Percentiles rank a stretch among this genome's conserved stretches.
Evolutionary conservation across 2,797 vertebrate species (phyloP).

Genomic region (Rhinoraja longicauda): DNA sequence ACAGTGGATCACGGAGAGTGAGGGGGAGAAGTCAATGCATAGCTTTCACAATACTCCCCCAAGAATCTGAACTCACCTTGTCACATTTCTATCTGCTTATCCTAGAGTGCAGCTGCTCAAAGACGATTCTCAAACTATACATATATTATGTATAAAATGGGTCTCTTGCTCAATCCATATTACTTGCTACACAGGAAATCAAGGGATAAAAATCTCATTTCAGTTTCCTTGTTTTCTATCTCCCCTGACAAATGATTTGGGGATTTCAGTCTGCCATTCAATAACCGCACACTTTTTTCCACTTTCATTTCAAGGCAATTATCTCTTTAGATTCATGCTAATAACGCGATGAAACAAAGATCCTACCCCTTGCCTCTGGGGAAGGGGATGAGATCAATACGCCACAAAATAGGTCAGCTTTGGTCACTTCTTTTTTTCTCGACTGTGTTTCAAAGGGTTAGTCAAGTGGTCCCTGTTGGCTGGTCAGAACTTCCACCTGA

Average conservation of each 20-base stretch:
- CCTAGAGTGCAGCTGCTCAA: neutral
- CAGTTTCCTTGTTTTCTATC: neutral
- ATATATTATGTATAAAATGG: neutral
- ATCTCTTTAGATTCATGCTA: neutral
- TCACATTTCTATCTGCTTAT: constrained; percentile 11
- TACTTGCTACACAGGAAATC: neutral
- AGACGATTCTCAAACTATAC: neutral
- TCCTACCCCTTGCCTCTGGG: neutral
- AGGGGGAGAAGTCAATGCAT: neutral
- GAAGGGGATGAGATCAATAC: neutral
- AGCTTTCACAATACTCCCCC: neutral
- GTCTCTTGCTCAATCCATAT: neutral
- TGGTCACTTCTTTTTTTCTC: neutral
- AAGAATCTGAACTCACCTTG: neutral
- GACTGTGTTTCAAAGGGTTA: neutral
- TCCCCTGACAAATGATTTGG: neutral
- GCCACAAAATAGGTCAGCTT: neutral
- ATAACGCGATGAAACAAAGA: neutral
- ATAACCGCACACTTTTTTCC: neutral
- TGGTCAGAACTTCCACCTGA: neutral
- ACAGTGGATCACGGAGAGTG: neutral
- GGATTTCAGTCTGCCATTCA: neutral
- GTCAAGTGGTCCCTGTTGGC: neutral
- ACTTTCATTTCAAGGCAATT: neutral
- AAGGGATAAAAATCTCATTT: neutral